Conservation (phyloP, 2,797 vertebrate species). For the Enteromius trimaculatus region DNA sequence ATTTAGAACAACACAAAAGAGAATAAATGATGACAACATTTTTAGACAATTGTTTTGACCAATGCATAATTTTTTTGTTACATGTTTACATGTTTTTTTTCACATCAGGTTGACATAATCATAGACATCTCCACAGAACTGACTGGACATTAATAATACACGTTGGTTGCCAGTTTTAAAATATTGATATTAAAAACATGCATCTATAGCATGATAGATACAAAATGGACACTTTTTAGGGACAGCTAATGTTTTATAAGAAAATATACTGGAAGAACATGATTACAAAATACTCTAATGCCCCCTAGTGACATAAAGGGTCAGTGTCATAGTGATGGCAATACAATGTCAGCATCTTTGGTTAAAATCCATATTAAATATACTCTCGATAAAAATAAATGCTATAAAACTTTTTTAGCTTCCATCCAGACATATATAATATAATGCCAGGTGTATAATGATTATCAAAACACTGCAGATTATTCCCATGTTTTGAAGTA, state of each 20-base stretch:
- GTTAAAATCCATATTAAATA: constrained; percentile 56
- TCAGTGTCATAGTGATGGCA: constrained; percentile 34
- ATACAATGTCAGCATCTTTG: constrained; percentile 69
- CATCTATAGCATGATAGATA: background rate
- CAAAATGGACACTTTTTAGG: background rate
- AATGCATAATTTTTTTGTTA: background rate
- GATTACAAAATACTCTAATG: constrained; percentile 52
- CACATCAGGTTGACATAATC: background rate
- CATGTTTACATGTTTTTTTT: constrained; percentile 1
- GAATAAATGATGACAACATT: background rate
- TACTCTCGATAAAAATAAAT: constrained; percentile 57
- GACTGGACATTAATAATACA: background rate
- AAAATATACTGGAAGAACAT: constrained; percentile 4
- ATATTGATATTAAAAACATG: background rate
- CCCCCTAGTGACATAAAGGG: constrained; percentile 64
- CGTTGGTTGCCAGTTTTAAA: background rate
- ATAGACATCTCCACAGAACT: background rate
- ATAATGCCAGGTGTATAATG: constrained; percentile 1
- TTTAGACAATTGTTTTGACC: background rate
- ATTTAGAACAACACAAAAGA: background rate
- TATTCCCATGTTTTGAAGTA: background rate
- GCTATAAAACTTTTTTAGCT: background rate
- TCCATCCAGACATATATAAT: background rate
- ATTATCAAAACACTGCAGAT: constrained; percentile 23
- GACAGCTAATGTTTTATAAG: background rate